phyloP scores from a whole-genome alignment of 2,797 vertebrate species.

The Parauchenoglanis ngamensis region DNA sequence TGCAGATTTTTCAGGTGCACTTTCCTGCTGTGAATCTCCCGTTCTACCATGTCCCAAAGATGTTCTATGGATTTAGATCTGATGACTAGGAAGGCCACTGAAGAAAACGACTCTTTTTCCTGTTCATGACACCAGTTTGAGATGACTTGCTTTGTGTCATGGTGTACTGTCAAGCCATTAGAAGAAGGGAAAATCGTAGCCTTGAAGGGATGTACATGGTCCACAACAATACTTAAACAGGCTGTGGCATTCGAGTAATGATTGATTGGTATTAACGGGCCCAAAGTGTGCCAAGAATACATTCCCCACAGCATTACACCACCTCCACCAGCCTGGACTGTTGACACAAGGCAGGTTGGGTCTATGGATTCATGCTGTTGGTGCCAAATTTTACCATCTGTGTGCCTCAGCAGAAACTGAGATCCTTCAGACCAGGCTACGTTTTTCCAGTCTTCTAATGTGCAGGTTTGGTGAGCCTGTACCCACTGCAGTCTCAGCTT shows the following conservation, averaged over 20 bases:
- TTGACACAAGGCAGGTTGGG: no score
- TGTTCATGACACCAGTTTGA: not conserved
- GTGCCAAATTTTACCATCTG: not conserved
- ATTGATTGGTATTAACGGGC: no score
- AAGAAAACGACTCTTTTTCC: not conserved
- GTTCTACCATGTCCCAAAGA: not conserved
- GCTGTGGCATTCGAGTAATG: not conserved
- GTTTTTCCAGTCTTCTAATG: not conserved
- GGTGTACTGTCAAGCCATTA: not conserved
- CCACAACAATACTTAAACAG: not conserved
- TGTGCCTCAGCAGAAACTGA: not conserved
- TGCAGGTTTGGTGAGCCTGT: no score
- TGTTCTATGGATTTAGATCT: not conserved
- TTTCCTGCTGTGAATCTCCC: not conserved
- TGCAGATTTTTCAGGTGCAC: not conserved
- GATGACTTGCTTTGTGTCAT: not conserved
- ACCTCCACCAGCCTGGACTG: not conserved
- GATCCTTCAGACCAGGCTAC: not conserved
- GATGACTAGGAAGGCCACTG: not conserved
- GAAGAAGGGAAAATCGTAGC: not conserved
- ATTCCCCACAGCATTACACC: not conserved
- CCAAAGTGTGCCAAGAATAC: not conserved
- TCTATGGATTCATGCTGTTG: not conserved
- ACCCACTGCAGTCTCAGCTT: not conserved
- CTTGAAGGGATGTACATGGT: not conserved